A percentile compares a stretch with the other conserved stretches of the same genome.
Conservation (phyloP, 2,113 vertebrate species). For the Lasiurus borealis region DNA sequence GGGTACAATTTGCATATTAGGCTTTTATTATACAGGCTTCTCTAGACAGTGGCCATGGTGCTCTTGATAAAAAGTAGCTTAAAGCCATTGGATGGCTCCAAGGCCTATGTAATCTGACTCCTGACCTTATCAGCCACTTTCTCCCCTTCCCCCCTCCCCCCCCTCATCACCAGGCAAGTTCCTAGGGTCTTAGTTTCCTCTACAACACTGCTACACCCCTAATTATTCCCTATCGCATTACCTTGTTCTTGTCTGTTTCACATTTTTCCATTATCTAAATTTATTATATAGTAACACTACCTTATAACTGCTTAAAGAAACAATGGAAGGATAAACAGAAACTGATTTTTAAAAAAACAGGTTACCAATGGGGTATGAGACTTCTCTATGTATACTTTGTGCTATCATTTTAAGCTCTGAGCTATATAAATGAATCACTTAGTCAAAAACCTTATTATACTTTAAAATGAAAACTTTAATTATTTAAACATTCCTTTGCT, state of each 20-base stretch:
- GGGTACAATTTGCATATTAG: too few relatives aligned
- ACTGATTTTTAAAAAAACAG: neutral
- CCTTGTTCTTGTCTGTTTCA: neutral
- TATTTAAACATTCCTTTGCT: slow-evolving; percentile 11
- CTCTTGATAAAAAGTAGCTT: slow-evolving; percentile 3
- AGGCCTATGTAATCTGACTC: neutral
- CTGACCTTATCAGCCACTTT: neutral
- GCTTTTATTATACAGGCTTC: neutral
- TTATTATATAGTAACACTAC: neutral
- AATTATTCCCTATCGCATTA: neutral
- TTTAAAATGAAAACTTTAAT: neutral
- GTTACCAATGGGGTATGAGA: neutral
- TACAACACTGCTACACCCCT: neutral
- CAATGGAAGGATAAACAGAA: neutral
- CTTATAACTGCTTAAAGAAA: slow-evolving; percentile 1
- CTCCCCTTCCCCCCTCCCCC: too few relatives aligned
- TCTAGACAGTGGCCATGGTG: neutral
- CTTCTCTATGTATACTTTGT: neutral
- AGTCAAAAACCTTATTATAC: neutral
- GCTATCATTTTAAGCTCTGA: slow-evolving; percentile 29
- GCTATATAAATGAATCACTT: neutral
- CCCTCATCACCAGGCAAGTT: neutral
- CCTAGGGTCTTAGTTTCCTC: neutral
- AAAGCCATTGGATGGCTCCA: neutral
- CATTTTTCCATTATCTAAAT: neutral